Conservation (phyloP, 35 echinoderm and acorn worm genomes). For the Apostichopus parvimensis region DNA sequence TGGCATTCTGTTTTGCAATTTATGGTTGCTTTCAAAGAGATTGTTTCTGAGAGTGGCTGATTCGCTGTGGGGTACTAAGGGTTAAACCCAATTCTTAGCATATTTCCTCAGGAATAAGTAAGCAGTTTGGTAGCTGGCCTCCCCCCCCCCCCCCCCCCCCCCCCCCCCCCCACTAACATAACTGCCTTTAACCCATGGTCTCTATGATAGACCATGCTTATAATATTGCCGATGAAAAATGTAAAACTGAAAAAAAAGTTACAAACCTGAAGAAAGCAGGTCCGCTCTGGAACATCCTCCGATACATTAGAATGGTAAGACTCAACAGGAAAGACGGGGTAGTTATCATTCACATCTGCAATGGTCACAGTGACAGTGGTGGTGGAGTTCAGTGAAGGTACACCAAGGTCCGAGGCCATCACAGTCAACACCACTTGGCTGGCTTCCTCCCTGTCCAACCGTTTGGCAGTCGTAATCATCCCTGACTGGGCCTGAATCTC, state of each 20-base stretch:
- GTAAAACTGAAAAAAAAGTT: neutral
- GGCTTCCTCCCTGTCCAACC: constrained; percentile 68
- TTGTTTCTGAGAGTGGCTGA: too few relatives aligned
- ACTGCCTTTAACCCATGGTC: too few relatives aligned
- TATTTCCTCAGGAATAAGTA: too few relatives aligned
- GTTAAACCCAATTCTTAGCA: too few relatives aligned
- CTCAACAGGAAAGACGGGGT: constrained; percentile 63
- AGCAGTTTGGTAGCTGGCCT: too few relatives aligned
- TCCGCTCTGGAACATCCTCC: constrained; percentile 62
- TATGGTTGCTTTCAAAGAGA: too few relatives aligned
- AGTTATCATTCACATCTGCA: constrained; percentile 94
- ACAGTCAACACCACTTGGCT: constrained; percentile 59
- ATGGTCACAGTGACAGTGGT: constrained; percentile 74
- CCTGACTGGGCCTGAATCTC: constrained; percentile 73
- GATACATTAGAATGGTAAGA: constrained; percentile 74
- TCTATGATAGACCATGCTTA: too few relatives aligned
- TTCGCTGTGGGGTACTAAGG: too few relatives aligned
- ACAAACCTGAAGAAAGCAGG: constrained; percentile 90
- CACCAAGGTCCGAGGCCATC: constrained; percentile 75
- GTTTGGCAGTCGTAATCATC: constrained; percentile 74
- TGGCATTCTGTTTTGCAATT: too few relatives aligned
- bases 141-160: too few relatives aligned
- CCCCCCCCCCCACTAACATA: too few relatives aligned
- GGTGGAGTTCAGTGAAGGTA: constrained; percentile 55
- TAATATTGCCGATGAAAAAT: neutral